phyloP scores from a whole-genome alignment of 2,888 invertebrate genomes.

The Lochmaea crataegi region DNA sequence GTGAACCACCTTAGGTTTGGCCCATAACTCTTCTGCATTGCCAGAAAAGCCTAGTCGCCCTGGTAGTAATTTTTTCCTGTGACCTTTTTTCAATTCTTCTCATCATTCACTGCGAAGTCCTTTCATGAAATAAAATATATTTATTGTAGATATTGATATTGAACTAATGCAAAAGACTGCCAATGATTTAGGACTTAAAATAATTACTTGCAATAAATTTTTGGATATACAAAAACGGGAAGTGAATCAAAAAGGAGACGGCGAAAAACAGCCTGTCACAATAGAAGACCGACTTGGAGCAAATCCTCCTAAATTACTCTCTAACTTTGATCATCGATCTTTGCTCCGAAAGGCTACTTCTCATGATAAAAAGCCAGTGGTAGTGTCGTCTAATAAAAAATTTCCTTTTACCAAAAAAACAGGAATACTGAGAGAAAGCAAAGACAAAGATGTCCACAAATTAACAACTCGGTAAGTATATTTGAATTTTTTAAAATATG shows the following conservation, averaged over 20 bases:
- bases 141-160: slow-evolving; percentile 37
- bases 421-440: background rate
- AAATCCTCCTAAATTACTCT: background rate
- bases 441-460: background rate
- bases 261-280: background rate
- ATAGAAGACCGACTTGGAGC: background rate
- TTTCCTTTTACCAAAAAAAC: background rate
- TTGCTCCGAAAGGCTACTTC: background rate
- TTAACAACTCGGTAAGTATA: background rate
- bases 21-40: no score
- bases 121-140: background rate
- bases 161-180: slow-evolving; percentile 41
- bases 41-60: no score
- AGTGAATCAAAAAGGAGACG: background rate
- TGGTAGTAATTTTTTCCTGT: no score
- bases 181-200: slow-evolving; percentile 29
- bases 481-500: background rate
- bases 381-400: background rate
- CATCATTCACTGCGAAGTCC: no score
- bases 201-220: slow-evolving; percentile 9
- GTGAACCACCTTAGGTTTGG: no score
- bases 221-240: slow-evolving; percentile 19
- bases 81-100: no score
- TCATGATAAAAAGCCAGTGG: background rate
- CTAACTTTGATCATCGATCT: background rate